Evolutionary conservation across 2,797 vertebrate species (phyloP), one percentile per base, ranked within the genome.

Genomic region (Sebastes nivosus): DNA sequence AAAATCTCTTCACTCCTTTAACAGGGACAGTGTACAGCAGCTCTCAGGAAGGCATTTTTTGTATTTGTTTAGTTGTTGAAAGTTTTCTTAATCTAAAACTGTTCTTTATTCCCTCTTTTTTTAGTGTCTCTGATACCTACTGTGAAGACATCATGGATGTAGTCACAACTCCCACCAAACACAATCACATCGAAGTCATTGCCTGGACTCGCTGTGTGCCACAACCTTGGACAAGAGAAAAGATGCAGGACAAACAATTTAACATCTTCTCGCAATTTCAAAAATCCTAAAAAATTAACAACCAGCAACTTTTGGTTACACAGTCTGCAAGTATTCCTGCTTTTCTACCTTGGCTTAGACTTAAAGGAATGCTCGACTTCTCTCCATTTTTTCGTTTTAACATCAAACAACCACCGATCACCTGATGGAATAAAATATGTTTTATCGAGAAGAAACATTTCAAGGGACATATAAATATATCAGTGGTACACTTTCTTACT

Each of bases 151-250:
- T 42, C 38, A 42, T 42, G 96, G 83, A 99, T 94, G 93, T 98
- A 97, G 93, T 99, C 97, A 88, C 97, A 99, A 88, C 98, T 99
- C 77, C 98, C 98, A 82, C 98, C 98, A 84, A 99, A 99, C 86
- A 99, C 97, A 91, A 99, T 94, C 84, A 99, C 97, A 85, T 99
- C 98, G 74, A 95, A 96, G 88, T 99, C 97, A 91, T 95, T 97
- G 38, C 97, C 96, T 18, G 95, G 91, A 89, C 97, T 98, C 7
- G 98, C 97, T 4, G 97, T 97, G 88, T 99, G 98, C 98, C 98
- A 99, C 89, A 98, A 93, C 88, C 98, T 99, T 70, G 82, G 74
- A 73, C 30, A 58, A 66, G 61, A 55, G 29, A 4, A 54, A 38
- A 20, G 2, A 12, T 32, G n/a, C 38, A 42, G 38, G 38, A 42